Evolutionary conservation across 2,888 invertebrate genomes (phyloP).

Genomic region (Hypomecis punctinalis): DNA sequence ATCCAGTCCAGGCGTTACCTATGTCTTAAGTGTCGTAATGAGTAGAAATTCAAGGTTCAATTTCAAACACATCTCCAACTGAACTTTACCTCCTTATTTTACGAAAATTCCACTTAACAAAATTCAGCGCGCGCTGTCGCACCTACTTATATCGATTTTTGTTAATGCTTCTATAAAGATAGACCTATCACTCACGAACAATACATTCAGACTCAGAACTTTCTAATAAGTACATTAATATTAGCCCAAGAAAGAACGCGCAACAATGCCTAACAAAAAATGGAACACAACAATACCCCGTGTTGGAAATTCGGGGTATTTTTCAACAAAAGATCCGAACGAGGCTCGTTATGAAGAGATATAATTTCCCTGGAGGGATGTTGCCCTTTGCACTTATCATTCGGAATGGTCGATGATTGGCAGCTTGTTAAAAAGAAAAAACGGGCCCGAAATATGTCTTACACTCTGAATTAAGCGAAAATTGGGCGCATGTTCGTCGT

Average conservation of each 20-base stretch:
- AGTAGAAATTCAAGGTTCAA: too few species aligned
- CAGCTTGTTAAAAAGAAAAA: constrained; percentile 37
- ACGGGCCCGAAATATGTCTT: constrained; percentile 11
- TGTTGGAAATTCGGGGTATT: constrained; percentile 45
- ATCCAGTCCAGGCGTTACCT: too few species aligned
- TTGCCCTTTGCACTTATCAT: constrained; percentile 45
- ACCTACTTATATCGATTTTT: too few species aligned
- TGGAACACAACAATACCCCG: constrained; percentile 34
- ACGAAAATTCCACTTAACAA: too few species aligned
- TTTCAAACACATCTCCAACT: too few species aligned
- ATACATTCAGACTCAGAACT: not conserved
- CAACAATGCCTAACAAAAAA: constrained; percentile 35
- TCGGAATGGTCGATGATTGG: constrained; percentile 34
- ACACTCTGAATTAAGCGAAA: not conserved
- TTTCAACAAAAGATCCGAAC: constrained; percentile 50
- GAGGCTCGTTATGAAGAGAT: constrained; percentile 53
- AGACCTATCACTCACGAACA: not conserved
- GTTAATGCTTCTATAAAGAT: too few species aligned
- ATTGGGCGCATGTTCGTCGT: not conserved
- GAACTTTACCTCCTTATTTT: too few species aligned
- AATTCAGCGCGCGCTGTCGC: too few species aligned
- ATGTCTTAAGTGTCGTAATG: too few species aligned
- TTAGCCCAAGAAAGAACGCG: constrained; percentile 17
- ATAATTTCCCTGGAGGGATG: constrained; percentile 60
- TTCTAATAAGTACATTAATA: constrained; percentile 13